Evolutionary conservation across 2,888 invertebrate species (phyloP).

Genomic region (Parnassius glacialis): DNA sequence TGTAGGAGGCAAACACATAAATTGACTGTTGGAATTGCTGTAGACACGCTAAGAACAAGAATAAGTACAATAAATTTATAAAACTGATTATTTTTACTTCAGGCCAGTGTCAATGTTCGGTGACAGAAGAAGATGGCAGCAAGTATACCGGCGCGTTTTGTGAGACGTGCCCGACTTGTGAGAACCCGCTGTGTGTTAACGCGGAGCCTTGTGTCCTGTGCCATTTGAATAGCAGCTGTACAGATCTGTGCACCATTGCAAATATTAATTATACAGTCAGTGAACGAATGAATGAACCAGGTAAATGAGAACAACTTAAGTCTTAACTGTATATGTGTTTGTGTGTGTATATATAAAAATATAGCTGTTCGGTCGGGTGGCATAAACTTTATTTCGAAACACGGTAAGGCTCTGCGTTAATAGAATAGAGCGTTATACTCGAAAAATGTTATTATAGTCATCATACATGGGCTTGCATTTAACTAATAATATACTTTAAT

Average conservation of each 20-base stretch:
- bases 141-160: conserved; percentile 74
- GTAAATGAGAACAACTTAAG: neutral
- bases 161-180: conserved; percentile 73
- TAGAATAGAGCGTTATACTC: too few relatives aligned
- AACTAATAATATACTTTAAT: too few relatives aligned
- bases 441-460: too few relatives aligned
- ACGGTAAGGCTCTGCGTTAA: too few relatives aligned
- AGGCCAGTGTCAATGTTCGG: conserved; percentile 66
- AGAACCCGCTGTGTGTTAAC: conserved; percentile 70
- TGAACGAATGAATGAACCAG: conserved; percentile 38
- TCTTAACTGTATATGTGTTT: too few relatives aligned
- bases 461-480: too few relatives aligned
- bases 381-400: too few relatives aligned
- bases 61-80: neutral
- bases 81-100: conserved; percentile 20
- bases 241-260: conserved; percentile 54
- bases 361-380: too few relatives aligned
- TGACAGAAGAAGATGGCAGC: conserved; percentile 41
- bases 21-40: too few relatives aligned
- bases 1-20: too few relatives aligned
- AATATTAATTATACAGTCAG: conserved; percentile 62
- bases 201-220: conserved; percentile 74
- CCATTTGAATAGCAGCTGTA: conserved; percentile 57
- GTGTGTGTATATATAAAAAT: too few relatives aligned
- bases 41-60: too few relatives aligned